Base-by-base conservation (phyloP, 2,888 invertebrate species). In the Eupsilia transversa region DNA sequence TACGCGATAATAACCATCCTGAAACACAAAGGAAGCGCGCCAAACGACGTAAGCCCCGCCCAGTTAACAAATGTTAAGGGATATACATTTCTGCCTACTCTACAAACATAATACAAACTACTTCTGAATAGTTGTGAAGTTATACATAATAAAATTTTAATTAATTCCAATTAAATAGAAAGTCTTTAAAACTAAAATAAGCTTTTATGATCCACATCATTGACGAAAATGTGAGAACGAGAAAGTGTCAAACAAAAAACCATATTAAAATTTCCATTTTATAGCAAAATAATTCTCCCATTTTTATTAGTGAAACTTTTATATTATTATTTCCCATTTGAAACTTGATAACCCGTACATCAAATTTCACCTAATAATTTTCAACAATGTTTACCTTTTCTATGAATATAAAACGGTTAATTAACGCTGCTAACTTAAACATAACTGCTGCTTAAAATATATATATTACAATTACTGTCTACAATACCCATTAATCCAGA, bases 331-430 rank as follows among this genome's bases (percentile, higher is more conserved):
- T 49, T 79, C 33, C 60, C 27, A 54, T 74, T 77, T 61, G 10
- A n/a, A 64, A 64, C 61, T 30, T 64, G 20, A 41, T 60, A 59
- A 54, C 3, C 17, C n/a, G 54, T 71, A 35, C 30, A 71, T 71
- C 12, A 75, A 75, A 49, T 41, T 56, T 65, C 20, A 60, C 35
- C 33, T 20, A 60, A 72, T 57, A 63, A n/a, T 33, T 43, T 54
- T 35, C 2, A 59, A 30, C 49, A 67, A 69, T 80, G 60, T 87
- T 83, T 83, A 78, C 59, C 72, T 68, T 77, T 86, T 72, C 77
- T 46, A 87, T 87, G 83, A 86, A 86, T 86, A 83, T 78, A 57
- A 57, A 81, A 60, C 35, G 33, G 9, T 9, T 56, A 83, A 81
- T 84, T 84, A 84, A 67, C 27, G 56, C 17, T 30, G 52, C 20